Percentiles rank a stretch among this genome's conserved stretches.
phyloP scores from a whole-genome alignment of 2,113 vertebrate species.

The Rallus limicola region DNA sequence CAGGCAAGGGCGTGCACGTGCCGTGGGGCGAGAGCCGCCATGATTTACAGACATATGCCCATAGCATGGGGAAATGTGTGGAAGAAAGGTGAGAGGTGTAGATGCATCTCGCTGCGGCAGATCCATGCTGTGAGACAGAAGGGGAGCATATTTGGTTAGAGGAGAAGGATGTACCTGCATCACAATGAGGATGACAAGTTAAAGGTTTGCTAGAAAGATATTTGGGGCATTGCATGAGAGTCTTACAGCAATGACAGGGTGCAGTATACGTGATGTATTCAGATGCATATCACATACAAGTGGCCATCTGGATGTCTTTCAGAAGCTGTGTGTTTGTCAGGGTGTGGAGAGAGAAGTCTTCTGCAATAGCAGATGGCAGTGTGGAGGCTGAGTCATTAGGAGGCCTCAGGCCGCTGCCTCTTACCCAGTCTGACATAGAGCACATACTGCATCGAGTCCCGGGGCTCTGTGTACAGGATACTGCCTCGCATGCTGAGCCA shows the following conservation, averaged over 20 bases:
- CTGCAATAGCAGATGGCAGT: background rate
- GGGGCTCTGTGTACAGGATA: constrained; percentile 97
- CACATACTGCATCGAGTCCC: constrained; percentile 98
- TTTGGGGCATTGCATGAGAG: background rate
- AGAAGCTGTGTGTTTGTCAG: background rate
- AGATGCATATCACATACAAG: background rate
- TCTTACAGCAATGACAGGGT: background rate
- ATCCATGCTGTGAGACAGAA: background rate
- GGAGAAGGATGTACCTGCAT: background rate
- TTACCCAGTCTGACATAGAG: constrained; percentile 97
- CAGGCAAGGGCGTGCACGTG: background rate
- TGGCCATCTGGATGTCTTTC: background rate
- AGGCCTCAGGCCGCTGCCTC: constrained; percentile 54
- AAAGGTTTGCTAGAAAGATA: constrained; percentile 10
- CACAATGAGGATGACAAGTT: background rate
- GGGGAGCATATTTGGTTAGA: background rate
- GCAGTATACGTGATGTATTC: background rate
- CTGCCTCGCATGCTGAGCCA: constrained; percentile 99
- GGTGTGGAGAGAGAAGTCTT: constrained; percentile 15
- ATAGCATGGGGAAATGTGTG: background rate
- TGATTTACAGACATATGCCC: background rate
- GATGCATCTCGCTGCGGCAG: background rate
- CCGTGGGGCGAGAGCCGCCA: background rate
- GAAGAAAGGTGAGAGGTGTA: background rate
- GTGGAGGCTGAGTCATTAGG: constrained; percentile 26